These are phyloP conservation scores for Leptinotarsa tumamoca DNA, from an alignment of 2,888 invertebrate species.

Conservation along the genomic window DNA sequence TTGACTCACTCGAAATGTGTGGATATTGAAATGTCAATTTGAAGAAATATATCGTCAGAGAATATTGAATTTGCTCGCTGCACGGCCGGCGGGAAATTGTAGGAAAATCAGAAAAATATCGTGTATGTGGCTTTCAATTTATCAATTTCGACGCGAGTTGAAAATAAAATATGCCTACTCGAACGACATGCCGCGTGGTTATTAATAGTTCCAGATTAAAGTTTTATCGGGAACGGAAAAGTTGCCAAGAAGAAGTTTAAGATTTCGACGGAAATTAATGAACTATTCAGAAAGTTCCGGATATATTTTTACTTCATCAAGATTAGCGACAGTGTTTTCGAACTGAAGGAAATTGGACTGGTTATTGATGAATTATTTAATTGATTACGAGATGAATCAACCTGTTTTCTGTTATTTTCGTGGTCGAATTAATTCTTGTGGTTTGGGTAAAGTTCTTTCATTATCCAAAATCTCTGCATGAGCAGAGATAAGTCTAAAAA, in stretches of 20 bases:
- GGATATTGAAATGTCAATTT: conserved; percentile 51
- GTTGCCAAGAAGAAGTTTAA: not conserved
- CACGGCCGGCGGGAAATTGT: not conserved
- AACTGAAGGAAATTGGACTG: not conserved
- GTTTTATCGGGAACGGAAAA: conserved; percentile 17
- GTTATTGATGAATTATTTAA: conserved; percentile 10
- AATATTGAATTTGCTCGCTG: conserved; percentile 22
- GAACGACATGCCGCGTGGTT: conserved; percentile 9
- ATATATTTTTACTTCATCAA: conserved; percentile 16
- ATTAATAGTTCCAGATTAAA: conserved; percentile 22
- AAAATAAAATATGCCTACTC: conserved; percentile 13
- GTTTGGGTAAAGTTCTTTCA: not conserved
- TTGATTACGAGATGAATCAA: not conserved
- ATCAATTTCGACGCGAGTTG: conserved; percentile 4
- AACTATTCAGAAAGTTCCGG: conserved; percentile 16
- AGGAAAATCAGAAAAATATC: conserved; percentile 1
- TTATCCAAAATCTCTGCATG: no score
- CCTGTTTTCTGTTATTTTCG: not conserved
- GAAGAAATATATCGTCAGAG: conserved; percentile 45
- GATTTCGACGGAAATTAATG: conserved; percentile 23
- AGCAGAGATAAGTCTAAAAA: no score
- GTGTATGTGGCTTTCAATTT: conserved; percentile 2
- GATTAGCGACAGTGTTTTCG: conserved; percentile 6
- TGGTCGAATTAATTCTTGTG: not conserved
- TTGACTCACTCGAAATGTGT: not conserved